These are phyloP conservation scores for Phymastichus coffea DNA, from an alignment of 1,140 invertebrate species.

Conservation along the genomic window DNA sequence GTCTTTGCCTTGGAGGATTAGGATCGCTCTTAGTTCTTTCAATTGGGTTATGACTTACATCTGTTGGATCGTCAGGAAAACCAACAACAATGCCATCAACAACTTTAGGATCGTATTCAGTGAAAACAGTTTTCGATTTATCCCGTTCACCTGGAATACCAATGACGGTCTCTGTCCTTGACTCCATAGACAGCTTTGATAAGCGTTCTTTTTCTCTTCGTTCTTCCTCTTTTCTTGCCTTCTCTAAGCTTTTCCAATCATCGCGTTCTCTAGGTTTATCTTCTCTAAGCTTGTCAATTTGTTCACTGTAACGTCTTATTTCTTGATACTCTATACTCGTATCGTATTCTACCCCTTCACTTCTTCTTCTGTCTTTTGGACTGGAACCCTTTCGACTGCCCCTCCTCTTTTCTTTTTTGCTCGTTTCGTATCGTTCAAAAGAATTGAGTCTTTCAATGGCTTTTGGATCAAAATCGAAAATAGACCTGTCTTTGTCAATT, in stretches of 20 bases:
- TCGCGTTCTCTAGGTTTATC: constrained; percentile 48
- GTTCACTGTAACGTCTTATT: constrained; percentile 21
- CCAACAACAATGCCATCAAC: constrained; percentile 53
- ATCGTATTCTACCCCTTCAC: not conserved
- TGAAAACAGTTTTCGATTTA: constrained; percentile 45
- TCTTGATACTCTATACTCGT: constrained; percentile 8
- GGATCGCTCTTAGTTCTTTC: constrained; percentile 84
- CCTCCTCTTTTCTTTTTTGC: constrained; percentile 28
- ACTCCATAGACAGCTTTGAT: constrained; percentile 42
- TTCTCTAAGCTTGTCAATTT: constrained; percentile 36
- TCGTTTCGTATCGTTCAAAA: constrained; percentile 27
- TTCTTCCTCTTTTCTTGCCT: constrained; percentile 48
- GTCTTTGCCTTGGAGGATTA: constrained; percentile 69
- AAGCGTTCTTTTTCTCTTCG: constrained; percentile 46
- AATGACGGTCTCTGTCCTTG: constrained; percentile 42
- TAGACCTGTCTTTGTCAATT: constrained; percentile 41
- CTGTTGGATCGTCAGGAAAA: constrained; percentile 46
- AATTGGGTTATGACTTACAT: constrained; percentile 65
- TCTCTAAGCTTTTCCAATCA: constrained; percentile 51
- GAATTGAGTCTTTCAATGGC: constrained; percentile 42
- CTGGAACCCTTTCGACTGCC: constrained; percentile 24
- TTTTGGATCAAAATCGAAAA: constrained; percentile 48
- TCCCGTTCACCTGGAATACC: constrained; percentile 39
- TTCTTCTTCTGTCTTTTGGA: not conserved
- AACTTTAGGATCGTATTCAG: constrained; percentile 56